Conservation (phyloP, 2,888 invertebrate species). For the Leptinotarsa peninsularis region DNA sequence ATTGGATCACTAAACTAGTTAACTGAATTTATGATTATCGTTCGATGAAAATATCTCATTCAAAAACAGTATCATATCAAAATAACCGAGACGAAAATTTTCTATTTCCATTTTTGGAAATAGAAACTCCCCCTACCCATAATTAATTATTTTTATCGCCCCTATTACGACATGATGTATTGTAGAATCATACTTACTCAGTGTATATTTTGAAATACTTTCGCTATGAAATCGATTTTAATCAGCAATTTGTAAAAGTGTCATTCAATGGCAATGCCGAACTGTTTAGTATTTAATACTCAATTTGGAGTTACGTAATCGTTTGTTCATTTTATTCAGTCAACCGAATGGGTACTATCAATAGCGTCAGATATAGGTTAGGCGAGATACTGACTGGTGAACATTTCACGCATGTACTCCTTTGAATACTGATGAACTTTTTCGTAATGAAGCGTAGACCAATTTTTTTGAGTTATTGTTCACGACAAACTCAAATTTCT, state of each 20-base stretch:
- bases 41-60: neutral
- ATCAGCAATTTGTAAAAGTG: slow-evolving; percentile 44
- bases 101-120: neutral
- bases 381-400: neutral
- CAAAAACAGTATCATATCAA: neutral
- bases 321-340: slow-evolving; percentile 5
- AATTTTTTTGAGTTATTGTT: too few relatives aligned
- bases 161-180: slow-evolving; percentile 29
- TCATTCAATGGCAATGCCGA: slow-evolving; percentile 33
- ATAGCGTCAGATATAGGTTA: neutral
- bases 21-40: too few relatives aligned
- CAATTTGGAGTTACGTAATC: slow-evolving; percentile 23
- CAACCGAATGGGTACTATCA: neutral
- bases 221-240: slow-evolving; percentile 42
- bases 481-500: too few relatives aligned
- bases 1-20: too few relatives aligned
- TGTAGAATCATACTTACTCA: slow-evolving; percentile 24
- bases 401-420: neutral
- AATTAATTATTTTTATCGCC: neutral
- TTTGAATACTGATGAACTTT: neutral
- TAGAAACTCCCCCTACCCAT: neutral
- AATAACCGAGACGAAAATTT: neutral
- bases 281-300: slow-evolving; percentile 34
- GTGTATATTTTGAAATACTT: slow-evolving; percentile 32
- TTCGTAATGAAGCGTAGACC: neutral